Evolutionary conservation across 1,140 invertebrate genomes (phyloP).

Genomic region (Hylaeus volcanicus): DNA sequence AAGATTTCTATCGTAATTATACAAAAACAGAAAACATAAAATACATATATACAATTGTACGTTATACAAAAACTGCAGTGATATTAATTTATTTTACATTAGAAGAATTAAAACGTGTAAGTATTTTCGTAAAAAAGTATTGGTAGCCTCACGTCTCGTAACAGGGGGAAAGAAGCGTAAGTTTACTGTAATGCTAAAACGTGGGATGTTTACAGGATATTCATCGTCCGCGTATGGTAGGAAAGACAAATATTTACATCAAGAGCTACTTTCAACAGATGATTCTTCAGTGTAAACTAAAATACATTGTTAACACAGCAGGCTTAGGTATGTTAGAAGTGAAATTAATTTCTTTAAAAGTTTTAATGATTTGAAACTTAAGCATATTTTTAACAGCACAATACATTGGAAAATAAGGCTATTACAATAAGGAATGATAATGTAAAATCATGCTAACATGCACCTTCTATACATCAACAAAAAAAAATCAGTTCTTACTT

Average conservation of each 20-base stretch:
- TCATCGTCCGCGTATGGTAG: slow-evolving; percentile 1
- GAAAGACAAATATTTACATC: slow-evolving; percentile 42
- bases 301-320: slow-evolving; percentile 12
- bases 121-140: background rate
- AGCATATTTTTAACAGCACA: too few species aligned
- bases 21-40: too few species aligned
- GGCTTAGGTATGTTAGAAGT: background rate
- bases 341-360: background rate
- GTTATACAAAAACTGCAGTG: too few species aligned
- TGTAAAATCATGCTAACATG: slow-evolving; percentile 6
- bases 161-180: background rate
- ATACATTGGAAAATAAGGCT: background rate
- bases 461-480: slow-evolving; percentile 26
- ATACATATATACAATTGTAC: too few species aligned
- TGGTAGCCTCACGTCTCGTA: background rate
- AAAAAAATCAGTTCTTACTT: slow-evolving; percentile 80
- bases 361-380: background rate
- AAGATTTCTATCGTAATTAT: background rate
- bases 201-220: slow-evolving; percentile 12
- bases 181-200: background rate
- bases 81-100: background rate
- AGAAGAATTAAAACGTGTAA: background rate
- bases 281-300: background rate
- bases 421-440: background rate
- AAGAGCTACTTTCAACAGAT: slow-evolving; percentile 30